Evolutionary conservation across 2,113 vertebrate species (phyloP), one percentile per base, ranked within the genome.

Genomic region (Oncorhynchus kisutch): DNA sequence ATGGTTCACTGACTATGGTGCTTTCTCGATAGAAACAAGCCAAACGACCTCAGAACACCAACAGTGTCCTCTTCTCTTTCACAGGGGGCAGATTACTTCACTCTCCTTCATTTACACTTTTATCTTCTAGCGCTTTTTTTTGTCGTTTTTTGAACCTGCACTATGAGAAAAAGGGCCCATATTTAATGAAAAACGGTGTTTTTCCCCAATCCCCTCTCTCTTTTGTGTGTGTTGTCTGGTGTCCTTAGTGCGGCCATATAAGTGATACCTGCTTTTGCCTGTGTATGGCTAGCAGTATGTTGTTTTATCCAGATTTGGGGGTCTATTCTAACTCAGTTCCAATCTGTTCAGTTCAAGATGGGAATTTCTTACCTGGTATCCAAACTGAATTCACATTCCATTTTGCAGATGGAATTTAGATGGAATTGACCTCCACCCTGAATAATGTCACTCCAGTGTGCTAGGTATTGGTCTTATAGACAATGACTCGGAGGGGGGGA

Each of bases 41-140:
- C 91, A 92, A 90, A 90, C 80, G 85, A 86, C 88, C 84, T 87
- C 82, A 76, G 80, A 89, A 88, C 88, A 91, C 88, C 89, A 88
- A 54, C 90, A 83, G 87, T 89, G 86, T 90, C 85, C 84, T 89
- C 34, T 24, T 66, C 22, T 80, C 71, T 39, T 45, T 77, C 64
- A 81, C 22, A 34, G 87, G 87, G 88, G 81, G 81, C 78, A 75
- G 81, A 87, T 88, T 89, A 88, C 88, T 57, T 88, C 82, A 73
- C 76, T 51, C 12, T 54, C 72, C 82, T 85, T 85, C 84, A 87
- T 80, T 88, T 88, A 78, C 88, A 85, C 70, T 79, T 80, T 54
- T 79, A 72, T 82, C 72, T 65, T 74, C 71, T 80, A 27, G 85
- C n/a, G 4, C 68, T 5, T 49, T 22, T 49, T 78, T 79, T 81